These are phyloP conservation scores for Magallana nippona DNA, from an alignment of 2,888 invertebrate species.

Conservation along the genomic window DNA sequence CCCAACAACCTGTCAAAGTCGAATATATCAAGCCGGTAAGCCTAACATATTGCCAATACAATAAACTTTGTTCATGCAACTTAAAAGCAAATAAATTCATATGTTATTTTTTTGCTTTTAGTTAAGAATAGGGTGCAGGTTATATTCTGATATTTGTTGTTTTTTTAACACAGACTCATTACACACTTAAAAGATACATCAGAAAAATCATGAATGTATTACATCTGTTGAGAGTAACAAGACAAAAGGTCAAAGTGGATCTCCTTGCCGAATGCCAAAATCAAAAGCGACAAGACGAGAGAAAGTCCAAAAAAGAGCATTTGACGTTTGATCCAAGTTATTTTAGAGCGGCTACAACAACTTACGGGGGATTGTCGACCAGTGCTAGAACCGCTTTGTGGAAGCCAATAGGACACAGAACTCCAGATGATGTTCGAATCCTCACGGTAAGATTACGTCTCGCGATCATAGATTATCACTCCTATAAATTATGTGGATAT, in stretches of 20 bases:
- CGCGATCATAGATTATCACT: too few relatives aligned
- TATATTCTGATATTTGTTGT: not conserved
- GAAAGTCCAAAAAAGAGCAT: slow-evolving; percentile 23
- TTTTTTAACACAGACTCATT: not conserved
- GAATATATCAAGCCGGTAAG: slow-evolving; percentile 2
- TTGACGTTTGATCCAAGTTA: slow-evolving; percentile 61
- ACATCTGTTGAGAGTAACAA: slow-evolving; percentile 35
- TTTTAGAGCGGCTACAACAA: slow-evolving; percentile 58
- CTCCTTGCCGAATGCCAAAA: slow-evolving; percentile 33
- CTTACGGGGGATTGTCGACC: slow-evolving; percentile 58
- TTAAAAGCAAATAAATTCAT: too few relatives aligned
- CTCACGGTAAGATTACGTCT: slow-evolving; percentile 54
- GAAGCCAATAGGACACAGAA: slow-evolving; percentile 59
- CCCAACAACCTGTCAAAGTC: not conserved
- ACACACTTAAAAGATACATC: slow-evolving; percentile 26
- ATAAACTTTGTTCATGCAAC: too few relatives aligned
- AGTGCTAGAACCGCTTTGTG: slow-evolving; percentile 57
- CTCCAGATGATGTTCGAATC: slow-evolving; percentile 58
- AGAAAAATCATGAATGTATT: slow-evolving; percentile 45
- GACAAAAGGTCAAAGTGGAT: slow-evolving; percentile 38
- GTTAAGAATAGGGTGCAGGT: too few relatives aligned
- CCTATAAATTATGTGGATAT: too few relatives aligned
- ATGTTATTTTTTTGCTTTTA: too few relatives aligned
- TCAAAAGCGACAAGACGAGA: slow-evolving; percentile 19
- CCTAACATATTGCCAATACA: not conserved